Base-by-base conservation (phyloP, 2,797 vertebrate species). In the Lateolabrax maculatus region DNA sequence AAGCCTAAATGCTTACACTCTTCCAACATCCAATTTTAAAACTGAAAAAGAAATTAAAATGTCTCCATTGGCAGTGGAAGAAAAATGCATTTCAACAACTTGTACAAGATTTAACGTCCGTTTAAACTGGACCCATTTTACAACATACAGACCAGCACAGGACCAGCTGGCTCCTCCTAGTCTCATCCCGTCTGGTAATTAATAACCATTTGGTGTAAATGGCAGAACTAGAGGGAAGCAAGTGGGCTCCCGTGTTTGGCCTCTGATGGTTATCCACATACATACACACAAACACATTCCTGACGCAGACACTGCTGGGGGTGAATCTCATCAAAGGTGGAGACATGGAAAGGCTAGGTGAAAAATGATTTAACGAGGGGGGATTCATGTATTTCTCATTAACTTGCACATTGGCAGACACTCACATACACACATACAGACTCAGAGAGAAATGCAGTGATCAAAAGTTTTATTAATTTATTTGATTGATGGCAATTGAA, bases 161-260 rank as follows among this genome's bases (percentile, higher is more conserved):
- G 27, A 36, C 36, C 73, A 36, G 25, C 63, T 58, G 25, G 13
- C 69, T 81, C 68, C 73, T 82, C 75, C 71, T 73, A 49, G 68
- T 87, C 87, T 84, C 80, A 72, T 85, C 77, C 79, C 16, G 58
- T 93, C 93, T 94, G 91, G 94, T 95, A 97, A 97, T 97, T 97
- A 98, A 97, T 97, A 97, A 97, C 96, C 95, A 97, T 97, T 97
- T 79, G 72, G 72, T 97, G 95, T 94, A 97, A 90, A 97, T 97
- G 65, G 77, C 36, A 83, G 51, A 74, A 65, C 53, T 13, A 49
- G 29, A 70, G 43, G 48, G 21, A 56, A 23, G 41, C 75, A 5
- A 83, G 48, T 0, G 1, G 29, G 25, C 23, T 58, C 19, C 31
- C 1, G 10, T 61, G 58, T 39, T 66, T 58, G 55, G 75, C 37